Evolutionary conservation across 2,113 vertebrate genomes (phyloP), one percentile per base, ranked within the genome.

Genomic region (Pelecanus crispus): DNA sequence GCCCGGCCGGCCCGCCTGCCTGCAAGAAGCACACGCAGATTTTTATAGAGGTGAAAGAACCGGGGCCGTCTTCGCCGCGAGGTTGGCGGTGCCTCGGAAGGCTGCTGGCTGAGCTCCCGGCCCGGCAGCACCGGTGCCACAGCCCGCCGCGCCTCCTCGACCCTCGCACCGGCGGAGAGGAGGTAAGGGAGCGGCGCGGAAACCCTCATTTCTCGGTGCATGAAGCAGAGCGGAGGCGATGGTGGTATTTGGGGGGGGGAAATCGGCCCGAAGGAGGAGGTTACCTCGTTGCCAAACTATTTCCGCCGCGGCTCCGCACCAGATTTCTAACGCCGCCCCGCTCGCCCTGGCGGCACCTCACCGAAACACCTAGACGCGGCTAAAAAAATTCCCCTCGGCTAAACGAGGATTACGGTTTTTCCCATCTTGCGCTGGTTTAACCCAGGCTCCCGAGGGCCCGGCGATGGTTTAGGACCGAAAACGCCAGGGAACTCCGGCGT

Each of bases 1-100:
- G 17, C 42, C 42, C 45, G 45, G 4, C 15, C 17, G 1, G 25
- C 26, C 15, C 26, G 45, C 42, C 42, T 44, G 59, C 17, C 24
- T 5, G 59, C 3, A 10, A 11, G 59, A 25, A 61, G 15, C 10
- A 2, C n/a, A 8, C 16, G 2, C 3, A 1, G 61, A 14, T 40
- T 38, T 29, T 44, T 22, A 4, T 14, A 20, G 62, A 65, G 63
- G 62, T 14, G 62, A 42, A 65, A 21, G 9, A 10, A 31, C 17
- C 6, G 16, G 17, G 34, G 25, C 18, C 32, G 3, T 2, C 45
- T 9, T n/a, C 45, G 6, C 66, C 11, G 17, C 28, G 6, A 31
- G 26, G 26, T 4, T 9, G 4, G 17, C 4, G 34, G 47, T 6
- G 34, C 25, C 18, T 16, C 1, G 47, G 13, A 2, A n/a, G 26